Conservation (phyloP, 2,113 vertebrate species). For the Plectropomus leopardus region DNA sequence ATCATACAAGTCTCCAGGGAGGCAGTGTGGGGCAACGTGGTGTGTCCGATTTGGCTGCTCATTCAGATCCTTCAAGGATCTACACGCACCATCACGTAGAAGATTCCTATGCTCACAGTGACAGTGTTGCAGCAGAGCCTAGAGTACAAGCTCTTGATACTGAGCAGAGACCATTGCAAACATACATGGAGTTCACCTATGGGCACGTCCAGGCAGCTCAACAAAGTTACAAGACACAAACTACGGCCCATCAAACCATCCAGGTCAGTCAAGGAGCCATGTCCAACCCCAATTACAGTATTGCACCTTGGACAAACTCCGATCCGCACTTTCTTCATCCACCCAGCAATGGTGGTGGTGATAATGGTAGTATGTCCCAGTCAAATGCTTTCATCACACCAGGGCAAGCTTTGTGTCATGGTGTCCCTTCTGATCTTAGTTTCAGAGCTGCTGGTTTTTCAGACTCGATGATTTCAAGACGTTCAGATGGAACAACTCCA, state of each 20-base stretch:
- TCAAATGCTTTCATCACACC: background rate
- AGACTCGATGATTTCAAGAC: conserved; percentile 3
- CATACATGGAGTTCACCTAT: background rate
- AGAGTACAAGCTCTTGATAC: too few relatives aligned
- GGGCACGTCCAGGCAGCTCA: background rate
- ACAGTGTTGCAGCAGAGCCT: background rate
- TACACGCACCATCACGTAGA: conserved; percentile 5
- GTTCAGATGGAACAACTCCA: background rate
- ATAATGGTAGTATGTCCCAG: background rate
- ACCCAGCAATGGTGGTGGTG: background rate
- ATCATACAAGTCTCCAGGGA: background rate
- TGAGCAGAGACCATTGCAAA: background rate
- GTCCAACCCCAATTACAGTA: background rate
- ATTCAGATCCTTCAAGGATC: background rate
- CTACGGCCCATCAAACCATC: background rate
- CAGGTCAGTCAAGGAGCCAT: background rate
- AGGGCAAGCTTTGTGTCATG: background rate
- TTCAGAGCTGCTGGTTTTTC: background rate
- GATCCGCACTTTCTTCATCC: background rate
- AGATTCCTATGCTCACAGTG: background rate
- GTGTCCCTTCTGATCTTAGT: background rate
- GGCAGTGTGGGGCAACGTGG: background rate
- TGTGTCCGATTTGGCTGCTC: background rate
- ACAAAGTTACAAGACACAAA: background rate
- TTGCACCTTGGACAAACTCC: background rate